Evolutionary conservation across 2,888 invertebrate genomes (phyloP).

Genomic region (Eumacrocentrus americanus): DNA sequence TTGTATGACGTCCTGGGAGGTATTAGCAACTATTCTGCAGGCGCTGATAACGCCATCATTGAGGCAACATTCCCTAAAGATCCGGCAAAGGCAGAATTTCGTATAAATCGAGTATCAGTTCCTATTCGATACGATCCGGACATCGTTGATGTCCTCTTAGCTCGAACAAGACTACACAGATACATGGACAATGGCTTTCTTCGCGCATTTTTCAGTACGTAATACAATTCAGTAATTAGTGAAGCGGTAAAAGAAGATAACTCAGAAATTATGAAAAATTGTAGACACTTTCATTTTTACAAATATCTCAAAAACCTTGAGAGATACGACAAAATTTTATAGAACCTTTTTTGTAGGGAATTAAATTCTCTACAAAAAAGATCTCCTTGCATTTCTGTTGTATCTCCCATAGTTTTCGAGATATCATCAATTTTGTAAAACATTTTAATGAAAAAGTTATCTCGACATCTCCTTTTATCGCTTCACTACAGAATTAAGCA

Average conservation of each 20-base stretch:
- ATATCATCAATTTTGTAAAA: slow-evolving; percentile 8
- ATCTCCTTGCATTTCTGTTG: not conserved
- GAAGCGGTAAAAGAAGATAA: no score
- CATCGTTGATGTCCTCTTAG: slow-evolving; percentile 49
- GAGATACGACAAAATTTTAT: no score
- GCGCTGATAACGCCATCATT: slow-evolving; percentile 43
- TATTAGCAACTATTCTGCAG: slow-evolving; percentile 39
- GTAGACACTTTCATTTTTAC: no score
- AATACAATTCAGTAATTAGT: no score
- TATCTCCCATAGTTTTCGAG: no score
- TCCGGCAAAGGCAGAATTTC: slow-evolving; percentile 43
- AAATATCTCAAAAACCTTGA: no score
- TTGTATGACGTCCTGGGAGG: slow-evolving; percentile 52
- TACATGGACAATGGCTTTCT: slow-evolving; percentile 50
- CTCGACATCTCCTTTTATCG: no score
- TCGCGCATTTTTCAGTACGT: slow-evolving; percentile 51
- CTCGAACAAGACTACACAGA: slow-evolving; percentile 52
- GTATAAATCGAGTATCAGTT: slow-evolving; percentile 46
- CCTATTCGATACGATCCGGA: slow-evolving; percentile 44
- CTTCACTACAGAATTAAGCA: no score
- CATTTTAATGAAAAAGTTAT: slow-evolving; percentile 5
- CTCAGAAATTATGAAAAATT: no score
- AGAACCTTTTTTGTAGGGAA: no score
- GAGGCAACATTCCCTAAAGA: slow-evolving; percentile 50
- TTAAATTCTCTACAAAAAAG: not conserved